Percentiles rank a stretch among this genome's conserved stretches.
Conservation (phyloP, 2,113 vertebrate genomes). For the Tor tambroides region DNA sequence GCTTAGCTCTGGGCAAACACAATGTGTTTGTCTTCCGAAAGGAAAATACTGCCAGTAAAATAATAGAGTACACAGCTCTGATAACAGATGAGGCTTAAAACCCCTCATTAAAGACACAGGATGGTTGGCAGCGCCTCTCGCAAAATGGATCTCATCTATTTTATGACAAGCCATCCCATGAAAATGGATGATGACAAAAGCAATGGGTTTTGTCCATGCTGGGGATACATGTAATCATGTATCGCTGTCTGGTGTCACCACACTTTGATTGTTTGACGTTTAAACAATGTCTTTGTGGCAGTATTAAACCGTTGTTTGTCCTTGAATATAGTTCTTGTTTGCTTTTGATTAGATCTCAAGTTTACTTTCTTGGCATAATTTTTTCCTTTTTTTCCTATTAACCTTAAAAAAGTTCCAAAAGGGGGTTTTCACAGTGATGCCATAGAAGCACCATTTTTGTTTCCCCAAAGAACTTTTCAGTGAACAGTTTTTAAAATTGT, state of each 20-base stretch:
- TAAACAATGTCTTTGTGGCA: conserved; percentile 16
- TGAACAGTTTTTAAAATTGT: too few species aligned
- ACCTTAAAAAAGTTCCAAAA: too few species aligned
- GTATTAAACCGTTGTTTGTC: conserved; percentile 27
- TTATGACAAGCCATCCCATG: conserved; percentile 56
- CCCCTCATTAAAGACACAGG: conserved; percentile 62
- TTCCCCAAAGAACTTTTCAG: too few species aligned
- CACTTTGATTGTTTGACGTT: conserved; percentile 41
- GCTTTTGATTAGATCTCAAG: not conserved
- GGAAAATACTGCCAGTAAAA: conserved; percentile 72
- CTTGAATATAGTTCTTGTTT: conserved; percentile 41
- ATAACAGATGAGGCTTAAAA: conserved; percentile 59
- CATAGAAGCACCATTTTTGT: too few species aligned
- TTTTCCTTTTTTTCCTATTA: not conserved
- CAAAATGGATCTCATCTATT: conserved; percentile 59
- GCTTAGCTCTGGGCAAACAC: conserved; percentile 77
- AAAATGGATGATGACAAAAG: conserved; percentile 52
- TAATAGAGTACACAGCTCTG: conserved; percentile 64
- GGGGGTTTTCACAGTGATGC: not conserved
- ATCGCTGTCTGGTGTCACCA: conserved; percentile 34
- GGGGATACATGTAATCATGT: conserved; percentile 44
- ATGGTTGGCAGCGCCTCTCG: conserved; percentile 58
- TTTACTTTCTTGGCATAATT: not conserved
- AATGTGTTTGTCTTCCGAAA: conserved; percentile 76
- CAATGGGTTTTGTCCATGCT: conserved; percentile 45